phyloP scores from a whole-genome alignment of 35 echinoderm and acorn worm genomes.

The Apostichopus parvimensis region DNA sequence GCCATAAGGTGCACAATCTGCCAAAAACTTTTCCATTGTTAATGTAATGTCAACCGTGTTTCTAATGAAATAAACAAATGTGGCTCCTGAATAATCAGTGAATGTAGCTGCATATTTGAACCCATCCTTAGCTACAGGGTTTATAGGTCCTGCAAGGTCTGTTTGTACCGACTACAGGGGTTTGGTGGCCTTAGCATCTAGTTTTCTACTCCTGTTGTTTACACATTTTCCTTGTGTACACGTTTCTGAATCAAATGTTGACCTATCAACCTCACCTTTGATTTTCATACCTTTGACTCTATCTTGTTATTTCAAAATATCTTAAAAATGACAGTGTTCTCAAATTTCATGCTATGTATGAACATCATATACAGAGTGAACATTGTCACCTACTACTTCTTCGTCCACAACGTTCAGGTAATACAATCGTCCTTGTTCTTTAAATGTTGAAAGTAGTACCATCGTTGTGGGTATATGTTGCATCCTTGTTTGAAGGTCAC shows the following conservation, averaged over 20 bases:
- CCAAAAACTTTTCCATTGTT: constrained; percentile 1
- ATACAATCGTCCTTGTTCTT: not conserved
- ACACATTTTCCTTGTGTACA: constrained; percentile 56
- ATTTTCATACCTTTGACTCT: constrained; percentile 50
- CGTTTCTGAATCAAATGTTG: constrained; percentile 8
- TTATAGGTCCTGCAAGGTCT: constrained; percentile 50
- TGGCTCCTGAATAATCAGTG: constrained; percentile 60
- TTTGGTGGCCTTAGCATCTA: not conserved
- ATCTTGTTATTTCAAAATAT: constrained; percentile 46
- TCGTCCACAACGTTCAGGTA: not conserved
- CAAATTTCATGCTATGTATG: constrained; percentile 36
- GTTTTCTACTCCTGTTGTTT: constrained; percentile 19
- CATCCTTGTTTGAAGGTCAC: constrained; percentile 26
- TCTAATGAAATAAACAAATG: constrained; percentile 52
- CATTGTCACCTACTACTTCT: not conserved
- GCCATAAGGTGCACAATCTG: constrained; percentile 54
- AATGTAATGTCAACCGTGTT: not conserved
- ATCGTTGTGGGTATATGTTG: constrained; percentile 46
- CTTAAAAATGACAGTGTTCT: constrained; percentile 53
- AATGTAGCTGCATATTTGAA: constrained; percentile 61
- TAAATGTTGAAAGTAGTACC: constrained; percentile 43
- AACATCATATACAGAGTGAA: not conserved
- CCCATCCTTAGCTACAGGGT: constrained; percentile 38
- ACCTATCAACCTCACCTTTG: not conserved
- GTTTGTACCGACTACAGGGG: constrained; percentile 20